Base-by-base conservation (phyloP, 2,113 vertebrate species). In the Gobiocypris rarus region DNA sequence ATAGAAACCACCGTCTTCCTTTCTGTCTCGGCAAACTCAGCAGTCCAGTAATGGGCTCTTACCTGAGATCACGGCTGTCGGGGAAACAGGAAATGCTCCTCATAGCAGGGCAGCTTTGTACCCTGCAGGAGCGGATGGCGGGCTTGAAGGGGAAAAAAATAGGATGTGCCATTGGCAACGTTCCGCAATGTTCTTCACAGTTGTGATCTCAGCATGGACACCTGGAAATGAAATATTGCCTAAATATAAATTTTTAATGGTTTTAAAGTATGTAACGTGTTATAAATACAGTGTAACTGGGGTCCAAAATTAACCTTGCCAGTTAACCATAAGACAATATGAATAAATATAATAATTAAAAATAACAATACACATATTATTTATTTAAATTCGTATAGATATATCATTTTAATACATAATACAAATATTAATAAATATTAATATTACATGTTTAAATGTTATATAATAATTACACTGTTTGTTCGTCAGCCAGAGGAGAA, bases 51-150 rank as follows among this genome's bases (percentile, higher is more conserved):
- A 83, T 85, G 50, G 85, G 75, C 83, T 87, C 59, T 22, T 76
- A 75, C 89, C 88, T 87, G 86, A 61, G 79, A 85, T 52, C 79
- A 85, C 87, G 24, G 80, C 63, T 4, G 79, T 77, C 71, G 84
- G 91, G 88, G 90, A 91, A 91, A 86, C 86, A 92, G 93, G 90
- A 93, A 92, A 90, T 86, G 79, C 85, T 91, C 56, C 34, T 86
- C 83, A 75, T 89, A 81, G 90, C 88, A 69, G 85, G 83, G 85
- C 76, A 83, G 69, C 91, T 93, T 93, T 92, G 89, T 92, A 91
- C 91, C 86, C 86, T 58, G 84, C 58, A 84, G 91, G 91, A 89
- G 90, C 88, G 92, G 90, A 92, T 91, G 86, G 91, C 89, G 87
- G 26, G 24, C 87, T 78, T 90, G 91, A 52, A 52, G 24, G n/a